Percentiles rank a stretch among this genome's conserved stretches.
Evolutionary conservation across 53 echinoderm and acorn worm genomes (phyloP).

Genomic region (Henricia sp.): DNA sequence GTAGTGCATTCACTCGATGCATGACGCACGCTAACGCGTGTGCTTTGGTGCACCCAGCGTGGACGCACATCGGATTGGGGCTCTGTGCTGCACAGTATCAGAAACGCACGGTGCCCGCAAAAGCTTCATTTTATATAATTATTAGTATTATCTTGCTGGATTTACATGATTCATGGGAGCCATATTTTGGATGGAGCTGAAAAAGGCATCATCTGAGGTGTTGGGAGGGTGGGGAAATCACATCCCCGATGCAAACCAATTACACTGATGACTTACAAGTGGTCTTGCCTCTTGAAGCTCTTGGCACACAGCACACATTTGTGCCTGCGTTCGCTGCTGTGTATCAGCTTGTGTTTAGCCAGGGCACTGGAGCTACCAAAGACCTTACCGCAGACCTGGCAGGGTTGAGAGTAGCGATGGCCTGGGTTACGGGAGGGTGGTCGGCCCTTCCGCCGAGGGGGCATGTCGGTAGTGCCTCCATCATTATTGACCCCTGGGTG

Average conservation of each 20-base stretch:
- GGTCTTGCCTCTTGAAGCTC: slow-evolving; percentile 99
- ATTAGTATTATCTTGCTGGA: too few relatives aligned
- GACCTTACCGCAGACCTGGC: slow-evolving; percentile 92
- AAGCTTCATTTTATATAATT: too few relatives aligned
- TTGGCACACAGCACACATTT: slow-evolving; percentile 97
- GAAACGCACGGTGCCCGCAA: too few relatives aligned
- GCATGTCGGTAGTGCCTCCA: slow-evolving; percentile 32
- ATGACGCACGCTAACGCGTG: too few relatives aligned
- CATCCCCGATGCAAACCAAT: background rate
- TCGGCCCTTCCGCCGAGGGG: slow-evolving; percentile 88
- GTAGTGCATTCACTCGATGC: too few relatives aligned
- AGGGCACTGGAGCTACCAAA: slow-evolving; percentile 99
- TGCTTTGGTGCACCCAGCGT: too few relatives aligned
- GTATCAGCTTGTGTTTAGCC: slow-evolving; percentile 99
- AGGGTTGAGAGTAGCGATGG: slow-evolving; percentile 95
- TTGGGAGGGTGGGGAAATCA: background rate
- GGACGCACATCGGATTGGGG: too few relatives aligned
- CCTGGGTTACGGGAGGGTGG: slow-evolving; percentile 88
- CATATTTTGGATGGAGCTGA: too few relatives aligned
- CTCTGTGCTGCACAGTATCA: too few relatives aligned
- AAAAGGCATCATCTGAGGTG: background rate
- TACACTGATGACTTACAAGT: slow-evolving; percentile 80
- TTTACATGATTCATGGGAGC: too few relatives aligned
- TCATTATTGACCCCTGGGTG: slow-evolving; percentile 53
- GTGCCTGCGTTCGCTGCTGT: slow-evolving; percentile 96